Evolutionary conservation across 2,888 invertebrate genomes (phyloP).

Genomic region (Pycnomerus fuliginosus): DNA sequence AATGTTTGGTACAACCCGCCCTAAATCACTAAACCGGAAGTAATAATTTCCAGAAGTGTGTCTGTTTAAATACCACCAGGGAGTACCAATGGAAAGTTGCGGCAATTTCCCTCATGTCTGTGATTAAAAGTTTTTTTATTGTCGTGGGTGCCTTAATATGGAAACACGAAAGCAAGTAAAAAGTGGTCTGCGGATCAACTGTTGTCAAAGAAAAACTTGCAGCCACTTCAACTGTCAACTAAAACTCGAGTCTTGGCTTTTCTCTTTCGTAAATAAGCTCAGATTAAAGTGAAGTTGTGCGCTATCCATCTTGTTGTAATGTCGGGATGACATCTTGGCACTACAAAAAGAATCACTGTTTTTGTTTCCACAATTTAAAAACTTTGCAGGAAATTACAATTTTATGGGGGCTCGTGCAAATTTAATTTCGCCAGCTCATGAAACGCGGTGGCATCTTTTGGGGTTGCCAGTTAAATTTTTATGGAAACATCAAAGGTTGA

Average conservation of each 20-base stretch:
- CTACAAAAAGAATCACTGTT: constrained; percentile 17
- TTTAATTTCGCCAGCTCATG: constrained; percentile 9
- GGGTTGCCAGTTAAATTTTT: constrained; percentile 15
- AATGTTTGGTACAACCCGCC: too few species aligned
- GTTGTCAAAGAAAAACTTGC: constrained; percentile 32
- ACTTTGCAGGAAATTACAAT: constrained; percentile 6
- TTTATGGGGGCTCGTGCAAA: constrained; percentile 10
- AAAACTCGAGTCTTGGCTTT: constrained; percentile 27
- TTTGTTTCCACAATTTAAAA: constrained; percentile 14
- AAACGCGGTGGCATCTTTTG: too few species aligned
- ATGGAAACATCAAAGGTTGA: constrained; percentile 12
- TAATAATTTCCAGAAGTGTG: too few species aligned
- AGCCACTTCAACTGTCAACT: constrained; percentile 28
- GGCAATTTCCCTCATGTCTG: constrained; percentile 1
- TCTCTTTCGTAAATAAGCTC: constrained; percentile 28
- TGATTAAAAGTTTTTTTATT: too few species aligned
- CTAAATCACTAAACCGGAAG: constrained; percentile 36
- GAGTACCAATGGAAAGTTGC: constrained; percentile 4
- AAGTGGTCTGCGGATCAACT: constrained; percentile 25
- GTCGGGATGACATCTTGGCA: constrained; percentile 26
- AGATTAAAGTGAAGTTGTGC: constrained; percentile 33
- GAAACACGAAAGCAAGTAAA: constrained; percentile 17
- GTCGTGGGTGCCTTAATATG: too few species aligned
- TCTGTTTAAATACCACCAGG: too few species aligned
- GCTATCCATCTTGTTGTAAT: constrained; percentile 30